These are phyloP conservation scores for Lithophane ornitopus DNA, from an alignment of 2,888 invertebrate genomes.

Conservation along the genomic window DNA sequence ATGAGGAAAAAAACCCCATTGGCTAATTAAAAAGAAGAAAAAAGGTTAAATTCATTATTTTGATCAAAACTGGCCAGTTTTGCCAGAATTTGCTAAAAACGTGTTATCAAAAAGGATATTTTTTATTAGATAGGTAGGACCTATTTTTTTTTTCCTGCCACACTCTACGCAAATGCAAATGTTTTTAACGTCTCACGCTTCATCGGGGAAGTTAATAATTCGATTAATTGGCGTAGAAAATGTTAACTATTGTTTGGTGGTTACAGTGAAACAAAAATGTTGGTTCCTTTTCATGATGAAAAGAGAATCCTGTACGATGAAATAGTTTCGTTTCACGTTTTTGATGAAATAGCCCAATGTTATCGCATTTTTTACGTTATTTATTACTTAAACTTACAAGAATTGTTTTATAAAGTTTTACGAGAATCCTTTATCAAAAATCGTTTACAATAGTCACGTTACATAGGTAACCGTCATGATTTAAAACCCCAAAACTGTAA, in stretches of 20 bases:
- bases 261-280: neutral
- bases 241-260: neutral
- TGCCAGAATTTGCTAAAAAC: neutral
- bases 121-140: neutral
- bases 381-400: neutral
- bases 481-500: neutral
- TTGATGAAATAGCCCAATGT: constrained; percentile 10
- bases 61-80: constrained; percentile 6
- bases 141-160: neutral
- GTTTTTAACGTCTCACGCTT: constrained; percentile 33
- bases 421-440: constrained; percentile 28
- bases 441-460: constrained; percentile 22
- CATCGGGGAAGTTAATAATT: constrained; percentile 22
- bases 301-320: neutral
- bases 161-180: neutral
- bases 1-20: accelerated
- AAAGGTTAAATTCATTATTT: neutral
- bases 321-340: too few species aligned
- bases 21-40: constrained; percentile 1
- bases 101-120: constrained; percentile 5
- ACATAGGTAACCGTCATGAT: neutral
- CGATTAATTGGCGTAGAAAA: constrained; percentile 13
- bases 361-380: constrained; percentile 24
- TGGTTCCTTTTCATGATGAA: constrained; percentile 6
- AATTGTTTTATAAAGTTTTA: constrained; percentile 17